These are phyloP conservation scores for Bombus affinis DNA, from an alignment of 1,140 invertebrate species.

Conservation along the genomic window DNA sequence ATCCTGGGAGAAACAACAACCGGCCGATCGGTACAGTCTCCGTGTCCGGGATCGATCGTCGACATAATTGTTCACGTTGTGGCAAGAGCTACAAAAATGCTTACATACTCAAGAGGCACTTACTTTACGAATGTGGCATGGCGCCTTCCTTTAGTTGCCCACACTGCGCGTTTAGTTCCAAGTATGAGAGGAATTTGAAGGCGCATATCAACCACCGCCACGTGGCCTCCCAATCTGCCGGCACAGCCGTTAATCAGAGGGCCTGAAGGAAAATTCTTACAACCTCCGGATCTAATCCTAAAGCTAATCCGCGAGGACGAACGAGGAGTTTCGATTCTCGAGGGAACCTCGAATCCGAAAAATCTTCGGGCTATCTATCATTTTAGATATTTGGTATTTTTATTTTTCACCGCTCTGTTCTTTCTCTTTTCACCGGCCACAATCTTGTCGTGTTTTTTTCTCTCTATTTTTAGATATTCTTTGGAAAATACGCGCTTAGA, in stretches of 20 bases:
- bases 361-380: background rate
- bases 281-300: background rate
- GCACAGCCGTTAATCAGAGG: slow-evolving; percentile 66
- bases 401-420: background rate
- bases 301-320: background rate
- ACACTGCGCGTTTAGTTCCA: slow-evolving; percentile 82
- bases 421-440: background rate
- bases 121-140: slow-evolving; percentile 83
- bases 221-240: slow-evolving; percentile 65
- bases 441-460: background rate
- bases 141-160: slow-evolving; percentile 83
- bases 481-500: too few species aligned
- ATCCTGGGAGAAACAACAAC: slow-evolving; percentile 55
- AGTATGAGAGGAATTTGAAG: slow-evolving; percentile 81
- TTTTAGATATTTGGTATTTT: background rate
- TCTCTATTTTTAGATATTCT: background rate
- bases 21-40: slow-evolving; percentile 64
- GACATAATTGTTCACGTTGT: slow-evolving; percentile 80
- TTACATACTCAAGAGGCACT: slow-evolving; percentile 81
- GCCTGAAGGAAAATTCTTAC: slow-evolving; percentile 24
- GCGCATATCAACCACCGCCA: slow-evolving; percentile 82
- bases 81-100: slow-evolving; percentile 82
- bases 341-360: background rate
- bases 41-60: slow-evolving; percentile 71
- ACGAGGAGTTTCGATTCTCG: background rate